Percentiles rank a stretch among this genome's conserved stretches.
Conservation (phyloP, 2,888 invertebrate genomes). For the Cabera pusaria region DNA sequence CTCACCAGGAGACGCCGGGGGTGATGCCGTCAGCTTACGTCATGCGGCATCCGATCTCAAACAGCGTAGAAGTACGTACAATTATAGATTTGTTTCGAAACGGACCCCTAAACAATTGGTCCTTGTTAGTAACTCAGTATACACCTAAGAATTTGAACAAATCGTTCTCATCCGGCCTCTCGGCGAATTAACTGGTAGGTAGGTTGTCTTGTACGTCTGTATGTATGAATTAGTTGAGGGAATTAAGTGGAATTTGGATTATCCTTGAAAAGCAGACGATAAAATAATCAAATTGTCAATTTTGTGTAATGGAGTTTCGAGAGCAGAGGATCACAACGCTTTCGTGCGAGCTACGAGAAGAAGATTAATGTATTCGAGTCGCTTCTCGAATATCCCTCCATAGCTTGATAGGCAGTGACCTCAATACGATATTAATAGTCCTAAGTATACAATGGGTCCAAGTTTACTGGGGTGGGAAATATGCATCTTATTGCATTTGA, state of each 20-base stretch:
- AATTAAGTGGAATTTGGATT: conserved; percentile 66
- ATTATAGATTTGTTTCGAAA: conserved; percentile 47
- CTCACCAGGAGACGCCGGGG: conserved; percentile 90
- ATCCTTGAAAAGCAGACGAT: conserved; percentile 41
- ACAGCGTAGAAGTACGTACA: conserved; percentile 85
- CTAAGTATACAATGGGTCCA: conserved; percentile 17
- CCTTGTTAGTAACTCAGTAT: conserved; percentile 60
- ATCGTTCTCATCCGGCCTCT: conserved; percentile 78
- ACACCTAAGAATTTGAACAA: conserved; percentile 79
- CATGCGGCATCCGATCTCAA: conserved; percentile 88
- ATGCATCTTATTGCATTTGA: background rate
- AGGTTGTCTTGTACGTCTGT: conserved; percentile 60
- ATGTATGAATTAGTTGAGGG: conserved; percentile 70
- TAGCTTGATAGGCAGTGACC: conserved; percentile 11
- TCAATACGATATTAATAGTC: conserved; percentile 21
- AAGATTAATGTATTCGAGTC: conserved; percentile 36
- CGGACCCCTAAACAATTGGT: conserved; percentile 52
- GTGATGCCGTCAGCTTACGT: conserved; percentile 89
- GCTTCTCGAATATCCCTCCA: conserved; percentile 31
- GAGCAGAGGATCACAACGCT: conserved; percentile 16
- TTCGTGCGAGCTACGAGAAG: too few species aligned
- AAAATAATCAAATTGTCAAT: conserved; percentile 9
- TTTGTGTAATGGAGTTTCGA: conserved; percentile 23
- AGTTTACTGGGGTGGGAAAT: conserved; percentile 8
- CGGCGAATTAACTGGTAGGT: conserved; percentile 67